These are phyloP conservation scores for Chymomyza amoena DNA, from an alignment of 2,888 invertebrate genomes.

Conservation along the genomic window DNA sequence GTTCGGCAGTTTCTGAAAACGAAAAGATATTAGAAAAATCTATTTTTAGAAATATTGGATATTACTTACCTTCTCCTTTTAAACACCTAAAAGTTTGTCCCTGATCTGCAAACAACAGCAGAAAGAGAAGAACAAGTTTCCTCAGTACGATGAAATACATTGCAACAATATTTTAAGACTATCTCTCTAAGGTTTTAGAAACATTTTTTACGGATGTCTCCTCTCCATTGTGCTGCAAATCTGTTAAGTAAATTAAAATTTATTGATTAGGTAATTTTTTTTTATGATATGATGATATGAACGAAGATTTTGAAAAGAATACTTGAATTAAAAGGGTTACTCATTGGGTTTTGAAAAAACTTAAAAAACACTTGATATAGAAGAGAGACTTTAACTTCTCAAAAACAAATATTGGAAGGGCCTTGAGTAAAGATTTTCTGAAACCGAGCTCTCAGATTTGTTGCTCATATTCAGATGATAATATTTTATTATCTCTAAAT, in stretches of 20 bases:
- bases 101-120: background rate
- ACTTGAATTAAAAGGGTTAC: too few species aligned
- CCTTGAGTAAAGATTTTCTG: too few species aligned
- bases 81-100: background rate
- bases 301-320: too few species aligned
- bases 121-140: background rate
- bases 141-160: background rate
- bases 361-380: too few species aligned
- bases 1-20: conserved; percentile 18
- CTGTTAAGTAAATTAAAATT: background rate
- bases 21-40: background rate
- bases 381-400: too few species aligned
- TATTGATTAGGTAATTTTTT: too few species aligned
- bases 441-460: too few species aligned
- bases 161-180: background rate
- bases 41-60: background rate
- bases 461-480: too few species aligned
- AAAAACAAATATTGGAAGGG: too few species aligned
- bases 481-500: too few species aligned
- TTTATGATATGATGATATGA: too few species aligned
- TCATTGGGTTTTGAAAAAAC: too few species aligned
- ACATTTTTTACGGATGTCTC: background rate
- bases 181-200: background rate
- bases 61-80: background rate
- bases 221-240: background rate